A percentile compares a stretch with the other conserved stretches of the same genome.
Evolutionary conservation across 2,797 vertebrate species (phyloP).

Genomic region (Alfaro cultratus): DNA sequence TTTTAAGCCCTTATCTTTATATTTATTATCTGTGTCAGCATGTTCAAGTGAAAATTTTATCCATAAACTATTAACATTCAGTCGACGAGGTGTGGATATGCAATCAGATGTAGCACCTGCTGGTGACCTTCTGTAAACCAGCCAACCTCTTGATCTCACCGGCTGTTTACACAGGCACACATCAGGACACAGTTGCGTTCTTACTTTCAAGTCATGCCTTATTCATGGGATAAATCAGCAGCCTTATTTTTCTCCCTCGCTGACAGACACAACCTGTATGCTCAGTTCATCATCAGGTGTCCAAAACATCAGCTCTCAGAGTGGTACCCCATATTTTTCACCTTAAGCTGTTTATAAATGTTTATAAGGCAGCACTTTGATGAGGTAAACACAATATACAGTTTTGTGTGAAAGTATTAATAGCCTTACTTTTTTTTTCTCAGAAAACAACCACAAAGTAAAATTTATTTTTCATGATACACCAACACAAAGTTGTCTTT

Average conservation of each 20-base stretch:
- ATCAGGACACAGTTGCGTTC: constrained; percentile 51
- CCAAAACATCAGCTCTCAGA: constrained; percentile 22
- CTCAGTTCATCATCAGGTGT: constrained; percentile 16
- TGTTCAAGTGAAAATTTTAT: not conserved
- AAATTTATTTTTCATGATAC: not conserved
- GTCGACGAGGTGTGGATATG: constrained; percentile 11
- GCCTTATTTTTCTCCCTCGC: constrained; percentile 1
- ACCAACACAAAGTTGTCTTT: not conserved
- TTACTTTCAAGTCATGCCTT: constrained; percentile 58
- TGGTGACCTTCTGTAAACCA: constrained; percentile 67
- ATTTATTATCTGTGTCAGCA: not conserved
- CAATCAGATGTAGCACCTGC: constrained; percentile 46
- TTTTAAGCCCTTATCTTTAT: constrained; percentile 2
- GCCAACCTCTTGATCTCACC: constrained; percentile 50
- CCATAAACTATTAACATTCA: constrained; percentile 1
- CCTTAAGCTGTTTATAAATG: not conserved
- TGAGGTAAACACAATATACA: constrained; percentile 17
- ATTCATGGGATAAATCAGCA: constrained; percentile 60
- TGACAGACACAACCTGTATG: constrained; percentile 14
- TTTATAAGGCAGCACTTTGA: constrained; percentile 11
- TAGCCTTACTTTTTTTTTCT: not conserved
- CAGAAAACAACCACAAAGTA: not conserved
- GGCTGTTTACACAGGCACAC: constrained; percentile 58
- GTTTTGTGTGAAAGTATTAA: not conserved
- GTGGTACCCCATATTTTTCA: not conserved